Evolutionary conservation across 2,888 invertebrate genomes (phyloP).

Genomic region (Dolichomitus sp.): DNA sequence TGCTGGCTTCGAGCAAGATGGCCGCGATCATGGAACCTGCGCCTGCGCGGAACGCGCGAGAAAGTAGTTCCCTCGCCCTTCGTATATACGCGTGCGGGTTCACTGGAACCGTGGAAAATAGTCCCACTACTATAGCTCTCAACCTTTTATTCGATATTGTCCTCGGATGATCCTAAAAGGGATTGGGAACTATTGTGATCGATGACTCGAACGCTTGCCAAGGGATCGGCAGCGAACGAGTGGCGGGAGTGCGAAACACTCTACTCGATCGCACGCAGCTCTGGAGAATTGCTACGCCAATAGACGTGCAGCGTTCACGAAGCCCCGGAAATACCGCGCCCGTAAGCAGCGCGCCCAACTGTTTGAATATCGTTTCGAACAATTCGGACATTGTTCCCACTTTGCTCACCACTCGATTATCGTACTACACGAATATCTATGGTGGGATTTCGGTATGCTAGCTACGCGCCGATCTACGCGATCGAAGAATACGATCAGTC

Average conservation of each 20-base stretch:
- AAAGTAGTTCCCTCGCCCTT: conserved; percentile 70
- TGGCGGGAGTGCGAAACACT: conserved; percentile 36
- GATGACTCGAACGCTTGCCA: background rate
- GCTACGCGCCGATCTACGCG: background rate
- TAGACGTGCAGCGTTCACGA: conserved; percentile 75
- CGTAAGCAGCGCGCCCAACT: conserved; percentile 79
- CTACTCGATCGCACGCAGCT: conserved; percentile 31
- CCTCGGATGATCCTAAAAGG: conserved; percentile 1
- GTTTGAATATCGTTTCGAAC: conserved; percentile 75
- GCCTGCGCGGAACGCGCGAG: conserved; percentile 73
- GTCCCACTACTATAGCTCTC: conserved; percentile 3
- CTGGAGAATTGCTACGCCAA: conserved; percentile 71
- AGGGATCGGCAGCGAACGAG: conserved; percentile 27
- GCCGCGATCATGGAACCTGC: conserved; percentile 75
- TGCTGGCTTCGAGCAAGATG: conserved; percentile 80
- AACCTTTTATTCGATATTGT: conserved; percentile 14
- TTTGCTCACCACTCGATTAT: conserved; percentile 10
- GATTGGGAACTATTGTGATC: conserved; percentile 25
- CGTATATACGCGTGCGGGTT: conserved; percentile 2
- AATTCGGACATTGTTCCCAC: conserved; percentile 73
- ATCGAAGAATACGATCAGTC: background rate
- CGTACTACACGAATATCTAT: background rate
- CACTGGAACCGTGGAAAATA: conserved; percentile 33
- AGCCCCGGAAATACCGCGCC: conserved; percentile 85
- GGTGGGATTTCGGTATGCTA: background rate